Base-by-base conservation (phyloP, 2,113 vertebrate genomes). In the Salvelinus alpinus region DNA sequence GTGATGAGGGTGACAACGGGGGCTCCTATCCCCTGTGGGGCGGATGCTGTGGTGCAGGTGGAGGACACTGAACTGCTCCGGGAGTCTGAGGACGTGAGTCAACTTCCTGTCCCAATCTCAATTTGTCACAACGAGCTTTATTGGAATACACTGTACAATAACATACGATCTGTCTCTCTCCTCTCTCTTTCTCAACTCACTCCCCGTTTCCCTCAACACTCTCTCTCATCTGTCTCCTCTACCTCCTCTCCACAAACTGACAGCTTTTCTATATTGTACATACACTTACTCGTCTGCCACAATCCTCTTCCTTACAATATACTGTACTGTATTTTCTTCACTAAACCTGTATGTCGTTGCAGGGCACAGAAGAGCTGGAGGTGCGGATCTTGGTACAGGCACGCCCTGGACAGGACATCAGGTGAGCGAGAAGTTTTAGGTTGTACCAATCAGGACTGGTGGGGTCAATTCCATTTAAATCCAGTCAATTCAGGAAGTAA, bases 1-100 rank as follows among this genome's bases (percentile, higher is more conserved):
- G 97, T 99, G 88, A 99, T 99, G 98, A 94, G 98, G 20, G 98
- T 99, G 84, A 99, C 98, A 71, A 99, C 98, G 0, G 98, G 98
- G 70, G 98, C 98, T 89, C 98, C 98, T 22, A 99, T 99, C 84
- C 98, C 98, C 59, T 99, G 98, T 71, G 98, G 98, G 88, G 98
- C 98, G 74, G 98, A 99, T 47, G 97, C 98, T 31, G 98, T 99
- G 82, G 98, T 99, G 51, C 98, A 99, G 90, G 96, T 99, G 48
- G 98, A 99, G 91, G 98, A 99, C 29, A 99, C 98, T 0, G 97
- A 99, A 90, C 95, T 99, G 76, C 96, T 99, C 88, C 93, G 97
- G 88, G 98, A 99, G 91, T 99, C 97, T 48, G 97, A 99, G 85
- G 97, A 99, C 84, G 97, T 99, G 91, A 92, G 95, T 92, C 14